Percentiles rank a stretch among this genome's conserved stretches.
Evolutionary conservation across 2,888 invertebrate genomes (phyloP).

Genomic region (Agrotis exclamationis): DNA sequence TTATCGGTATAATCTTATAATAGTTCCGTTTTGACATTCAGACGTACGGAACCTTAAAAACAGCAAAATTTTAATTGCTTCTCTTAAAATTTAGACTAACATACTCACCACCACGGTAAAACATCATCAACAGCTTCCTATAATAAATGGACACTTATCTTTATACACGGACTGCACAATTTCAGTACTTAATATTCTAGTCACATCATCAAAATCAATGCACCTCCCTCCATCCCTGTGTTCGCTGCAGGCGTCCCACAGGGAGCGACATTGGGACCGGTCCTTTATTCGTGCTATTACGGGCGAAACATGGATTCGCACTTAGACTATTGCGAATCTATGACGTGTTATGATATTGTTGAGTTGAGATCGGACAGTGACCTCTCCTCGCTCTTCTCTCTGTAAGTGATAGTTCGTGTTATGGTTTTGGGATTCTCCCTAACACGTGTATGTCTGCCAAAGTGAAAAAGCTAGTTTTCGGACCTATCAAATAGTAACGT

Average conservation of each 20-base stretch:
- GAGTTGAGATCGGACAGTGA: conserved; percentile 45
- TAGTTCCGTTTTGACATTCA: too few species aligned
- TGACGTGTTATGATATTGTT: conserved; percentile 60
- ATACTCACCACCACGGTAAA: background rate
- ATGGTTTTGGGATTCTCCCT: conserved; percentile 5
- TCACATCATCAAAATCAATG: conserved; percentile 51
- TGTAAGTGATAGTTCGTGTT: conserved; percentile 52
- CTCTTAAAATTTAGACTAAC: too few species aligned
- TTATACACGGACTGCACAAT: conserved; percentile 7
- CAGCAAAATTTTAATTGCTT: too few species aligned
- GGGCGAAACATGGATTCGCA: conserved; percentile 63
- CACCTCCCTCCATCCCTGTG: conserved; percentile 17
- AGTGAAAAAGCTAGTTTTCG: conserved; percentile 6
- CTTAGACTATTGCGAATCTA: conserved; percentile 61
- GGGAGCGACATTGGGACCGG: conserved; percentile 46
- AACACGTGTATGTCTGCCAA: background rate
- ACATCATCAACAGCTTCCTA: background rate
- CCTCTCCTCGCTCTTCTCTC: conserved; percentile 47
- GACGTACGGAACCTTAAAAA: too few species aligned
- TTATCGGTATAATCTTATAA: too few species aligned
- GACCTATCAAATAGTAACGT: background rate
- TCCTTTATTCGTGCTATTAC: conserved; percentile 51
- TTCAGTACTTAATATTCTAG: conserved; percentile 35
- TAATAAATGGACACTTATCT: conserved; percentile 15
- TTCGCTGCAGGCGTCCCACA: conserved; percentile 53